Percentiles rank a stretch among this genome's conserved stretches.
These are phyloP conservation scores for Mirza zaza DNA, from an alignment of 2,113 vertebrate genomes.

Conservation along the genomic window DNA sequence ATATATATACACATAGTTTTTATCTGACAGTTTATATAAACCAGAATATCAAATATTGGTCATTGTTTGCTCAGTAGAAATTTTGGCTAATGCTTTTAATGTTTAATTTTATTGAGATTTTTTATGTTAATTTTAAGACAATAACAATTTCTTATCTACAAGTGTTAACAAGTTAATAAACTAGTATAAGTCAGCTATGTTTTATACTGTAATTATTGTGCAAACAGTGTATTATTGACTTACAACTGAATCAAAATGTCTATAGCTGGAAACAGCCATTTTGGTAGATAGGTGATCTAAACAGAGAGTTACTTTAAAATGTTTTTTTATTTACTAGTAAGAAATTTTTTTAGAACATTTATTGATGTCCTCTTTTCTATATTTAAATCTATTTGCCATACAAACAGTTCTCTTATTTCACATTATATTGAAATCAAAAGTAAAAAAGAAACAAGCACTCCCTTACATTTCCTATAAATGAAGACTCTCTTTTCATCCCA, in stretches of 20 bases:
- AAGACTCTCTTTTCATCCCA: not conserved
- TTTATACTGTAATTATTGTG: not conserved
- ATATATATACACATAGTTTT: not conserved
- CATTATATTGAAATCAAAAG: constrained; percentile 6
- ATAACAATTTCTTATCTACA: not conserved
- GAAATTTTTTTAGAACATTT: not conserved
- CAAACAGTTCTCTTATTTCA: not conserved
- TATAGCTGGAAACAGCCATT: not conserved
- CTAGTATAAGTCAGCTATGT: not conserved
- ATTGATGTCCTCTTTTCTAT: not conserved
- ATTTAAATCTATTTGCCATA: not conserved
- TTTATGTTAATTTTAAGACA: not conserved
- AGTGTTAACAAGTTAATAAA: not conserved
- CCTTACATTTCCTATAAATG: not conserved
- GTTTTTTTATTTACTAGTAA: not conserved
- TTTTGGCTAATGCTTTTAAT: not conserved
- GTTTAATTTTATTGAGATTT: not conserved
- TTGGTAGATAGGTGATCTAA: not conserved
- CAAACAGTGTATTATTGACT: not conserved
- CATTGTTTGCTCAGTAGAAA: not conserved
- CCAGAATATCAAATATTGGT: not conserved
- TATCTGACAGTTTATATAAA: not conserved
- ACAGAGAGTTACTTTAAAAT: not conserved
- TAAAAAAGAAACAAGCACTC: not conserved
- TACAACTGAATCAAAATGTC: not conserved